Conservation (phyloP, 1,140 invertebrate species). For the Ips typographus region DNA sequence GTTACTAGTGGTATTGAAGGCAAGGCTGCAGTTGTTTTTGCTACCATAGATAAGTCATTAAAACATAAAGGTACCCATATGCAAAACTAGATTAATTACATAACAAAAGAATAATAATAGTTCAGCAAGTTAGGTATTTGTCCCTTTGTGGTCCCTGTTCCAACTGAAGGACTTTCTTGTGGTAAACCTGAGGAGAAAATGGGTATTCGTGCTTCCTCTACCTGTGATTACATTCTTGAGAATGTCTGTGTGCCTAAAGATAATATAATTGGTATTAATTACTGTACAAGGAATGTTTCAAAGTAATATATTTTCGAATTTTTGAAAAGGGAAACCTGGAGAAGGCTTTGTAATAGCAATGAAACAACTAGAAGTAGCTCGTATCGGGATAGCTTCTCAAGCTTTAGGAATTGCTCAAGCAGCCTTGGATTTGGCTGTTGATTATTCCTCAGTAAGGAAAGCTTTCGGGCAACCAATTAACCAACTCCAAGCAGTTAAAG, state of each 20-base stretch:
- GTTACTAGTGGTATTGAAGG: slow-evolving; percentile 77
- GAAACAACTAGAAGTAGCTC: slow-evolving; percentile 70
- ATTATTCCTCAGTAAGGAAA: slow-evolving; percentile 76
- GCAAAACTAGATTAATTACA: not conserved
- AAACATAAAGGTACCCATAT: slow-evolving; percentile 64
- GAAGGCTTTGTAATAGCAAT: slow-evolving; percentile 89
- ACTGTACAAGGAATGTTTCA: slow-evolving; percentile 2
- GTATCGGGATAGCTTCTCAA: slow-evolving; percentile 83
- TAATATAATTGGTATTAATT: slow-evolving; percentile 60
- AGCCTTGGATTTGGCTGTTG: slow-evolving; percentile 80
- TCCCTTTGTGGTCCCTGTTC: slow-evolving; percentile 50
- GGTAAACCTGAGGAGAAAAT: slow-evolving; percentile 73
- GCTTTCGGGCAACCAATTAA: slow-evolving; percentile 79
- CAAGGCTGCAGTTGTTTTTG: slow-evolving; percentile 71
- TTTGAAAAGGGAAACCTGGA: slow-evolving; percentile 55
- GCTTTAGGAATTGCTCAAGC: slow-evolving; percentile 83
- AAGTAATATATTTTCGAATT: not conserved
- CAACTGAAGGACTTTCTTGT: slow-evolving; percentile 55
- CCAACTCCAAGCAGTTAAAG: slow-evolving; percentile 78
- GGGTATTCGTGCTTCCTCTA: slow-evolving; percentile 72
- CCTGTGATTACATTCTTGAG: slow-evolving; percentile 74
- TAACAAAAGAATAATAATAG: slow-evolving; percentile 11
- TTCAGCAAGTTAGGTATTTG: slow-evolving; percentile 47
- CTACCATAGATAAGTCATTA: slow-evolving; percentile 69
- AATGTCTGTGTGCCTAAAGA: slow-evolving; percentile 67